Percentiles rank a stretch among this genome's conserved stretches.
phyloP scores from a whole-genome alignment of 2,888 invertebrate genomes.

The Embidobia sp. region DNA sequence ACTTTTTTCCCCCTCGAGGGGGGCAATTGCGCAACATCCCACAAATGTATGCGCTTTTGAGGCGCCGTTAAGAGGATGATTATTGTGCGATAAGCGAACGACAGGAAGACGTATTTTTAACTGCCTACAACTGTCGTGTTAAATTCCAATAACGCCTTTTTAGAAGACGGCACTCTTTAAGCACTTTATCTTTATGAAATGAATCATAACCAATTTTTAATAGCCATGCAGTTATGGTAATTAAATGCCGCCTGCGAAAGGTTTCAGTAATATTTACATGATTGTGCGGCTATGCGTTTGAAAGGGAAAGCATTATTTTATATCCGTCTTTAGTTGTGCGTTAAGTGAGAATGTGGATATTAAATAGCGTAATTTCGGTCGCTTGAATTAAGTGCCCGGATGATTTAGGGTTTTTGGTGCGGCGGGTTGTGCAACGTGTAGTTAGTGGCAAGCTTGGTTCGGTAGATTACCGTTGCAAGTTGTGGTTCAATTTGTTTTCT shows the following conservation, averaged over 20 bases:
- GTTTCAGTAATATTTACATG: conserved; percentile 30
- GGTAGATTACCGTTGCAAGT: too few species aligned
- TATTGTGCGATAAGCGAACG: conserved; percentile 26
- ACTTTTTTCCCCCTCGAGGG: too few species aligned
- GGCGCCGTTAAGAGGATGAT: neutral
- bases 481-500: too few species aligned
- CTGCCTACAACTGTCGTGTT: conserved; percentile 37
- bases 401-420: too few species aligned
- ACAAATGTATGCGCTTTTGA: conserved; percentile 9
- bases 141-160: conserved; percentile 21
- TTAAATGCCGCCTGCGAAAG: conserved; percentile 23
- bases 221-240: conserved; percentile 28
- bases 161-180: conserved; percentile 27
- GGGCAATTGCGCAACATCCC: neutral
- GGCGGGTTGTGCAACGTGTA: too few species aligned
- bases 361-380: too few species aligned
- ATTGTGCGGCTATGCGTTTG: conserved; percentile 16
- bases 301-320: neutral
- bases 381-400: too few species aligned
- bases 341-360: too few species aligned
- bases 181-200: conserved; percentile 28
- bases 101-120: conserved; percentile 40
- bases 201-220: conserved; percentile 38
- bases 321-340: too few species aligned
- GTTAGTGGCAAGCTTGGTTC: too few species aligned